Evolutionary conservation across 2,113 vertebrate species (phyloP), one percentile per base, ranked within the genome.

Genomic region (Gallinago paraguaiae): DNA sequence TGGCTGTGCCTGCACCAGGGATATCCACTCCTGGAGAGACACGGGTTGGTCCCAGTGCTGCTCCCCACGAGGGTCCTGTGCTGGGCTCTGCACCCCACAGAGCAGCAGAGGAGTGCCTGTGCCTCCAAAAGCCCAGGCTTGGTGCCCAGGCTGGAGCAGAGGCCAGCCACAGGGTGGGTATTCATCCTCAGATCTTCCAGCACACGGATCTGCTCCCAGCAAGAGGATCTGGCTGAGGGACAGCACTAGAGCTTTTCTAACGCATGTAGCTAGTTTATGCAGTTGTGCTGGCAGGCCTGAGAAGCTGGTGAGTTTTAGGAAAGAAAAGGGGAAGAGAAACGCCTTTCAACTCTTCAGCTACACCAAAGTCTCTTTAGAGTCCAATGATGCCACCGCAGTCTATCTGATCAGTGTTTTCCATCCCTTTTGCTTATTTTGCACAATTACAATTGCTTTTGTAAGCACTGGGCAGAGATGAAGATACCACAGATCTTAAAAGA

Each of bases 41-140:
- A 8, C 0, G 0, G 30, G 7, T 0, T 63, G 17, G 11, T 59
- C 35, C 25, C 37, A 45, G 33, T 9, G 8, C 6, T 60, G n/a
- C 23, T 53, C 70, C 12, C 43, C 4, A 25, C 22, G 37, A 57
- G 50, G 53, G 18, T 13, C 27, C 14, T 19, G 65, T 33, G 48
- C 54, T 0, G 1, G 41, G 18, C 35, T 33, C 39, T 8, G 2
- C 19, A 30, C 13, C 25, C 3, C 2, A 3, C 33, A 48, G 37
- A 45, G 75, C 63, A 50, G 53, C 27, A 35, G 16, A 39, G 41
- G 4, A 23, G 9, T 2, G 0, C 35, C 50, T 64, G 11, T 19
- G 30, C 23, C 37, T 75, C 43, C 31, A 33, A 43, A 64, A 77
- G 53, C 16, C 0, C 0, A 48, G 25, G 19, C 35, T 27, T 0